Base-by-base conservation (phyloP, 2,113 vertebrate genomes). In the Ammodytes dubius region DNA sequence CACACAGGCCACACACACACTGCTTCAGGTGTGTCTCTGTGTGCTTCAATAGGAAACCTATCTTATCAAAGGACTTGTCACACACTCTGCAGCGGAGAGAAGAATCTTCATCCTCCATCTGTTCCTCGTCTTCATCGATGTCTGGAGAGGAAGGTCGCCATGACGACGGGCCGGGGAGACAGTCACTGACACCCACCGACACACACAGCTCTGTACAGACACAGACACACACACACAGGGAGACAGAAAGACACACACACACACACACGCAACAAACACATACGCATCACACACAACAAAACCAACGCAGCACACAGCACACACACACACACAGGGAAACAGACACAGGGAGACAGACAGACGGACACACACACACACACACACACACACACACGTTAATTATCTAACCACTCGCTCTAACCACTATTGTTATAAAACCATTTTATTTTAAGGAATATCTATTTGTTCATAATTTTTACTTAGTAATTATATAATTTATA, bases 31-130 rank as follows among this genome's bases (percentile, higher is more conserved):
- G 89, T 17, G 78, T 86, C 68, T 92, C 88, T 12, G 70, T 81
- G 0, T 88, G 91, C 40, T 88, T 91, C 53, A 92, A 66, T 67
- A 93, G 14, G 15, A 90, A 87, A 12, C 89, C 85, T 61, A 84
- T 84, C 10, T 75, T 80, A 59, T 79, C 67, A 0, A 90, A 92
- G 0, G 73, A 59, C 49, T 89, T 91, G 6, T 80, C 61, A 2
- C 92, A 93, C 2, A 89, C 88, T 63, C 53, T 67, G 86, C 92
- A 92, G 83, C 61, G 14, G 66, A 80, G 82, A 70, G 68, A 12
- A 0, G 6, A 6, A 1, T 1, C 61, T 13, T 70, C 76, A 1
- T 65, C 73, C 4, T 74, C 79, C 0, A 80, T 70, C 0, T 79
- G 82, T 0, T 81, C 73, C 0, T 87, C 83, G 1, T 77, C 85